Evolutionary conservation across 2,113 vertebrate genomes (phyloP), one percentile per base, ranked within the genome.

Genomic region (Opisthocomus hoazin): DNA sequence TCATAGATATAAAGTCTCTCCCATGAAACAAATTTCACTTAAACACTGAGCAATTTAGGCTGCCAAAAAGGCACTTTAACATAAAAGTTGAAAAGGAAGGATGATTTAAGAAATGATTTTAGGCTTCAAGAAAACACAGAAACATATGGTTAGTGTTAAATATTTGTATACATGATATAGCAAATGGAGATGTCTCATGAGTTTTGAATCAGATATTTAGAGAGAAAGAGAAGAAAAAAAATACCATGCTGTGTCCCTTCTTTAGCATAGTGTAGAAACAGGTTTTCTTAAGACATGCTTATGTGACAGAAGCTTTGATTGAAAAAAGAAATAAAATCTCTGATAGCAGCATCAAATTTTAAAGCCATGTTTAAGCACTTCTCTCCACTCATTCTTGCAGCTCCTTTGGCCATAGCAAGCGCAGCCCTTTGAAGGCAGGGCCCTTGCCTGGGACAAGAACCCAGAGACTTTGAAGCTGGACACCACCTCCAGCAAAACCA

Each of bases 81-180:
- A 11, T 8, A 46, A n/a, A 73, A 85, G 23, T 1, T 76, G 54
- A 69, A 82, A 91, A 64, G 66, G 39, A 94, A 83, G 84, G 66
- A 95, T 77, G 68, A 43, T 80, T 83, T 66, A 46, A 77, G 74
- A 63, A 94, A 91, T 91, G 7, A 84, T 87, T 76, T 84, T 66
- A 70, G 65, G 75, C 68, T 83, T 89, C 45, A 69, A 53, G 75
- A 80, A 90, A 93, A 85, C 70, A 71, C 32, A 50, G 58, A 90
- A 87, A 65, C 85, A 93, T 93, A 95, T 84, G 87, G 91, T 70
- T 90, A 58, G 32, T 51, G 82, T 84, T 93, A 94, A 96, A 94
- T 95, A 83, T 94, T 90, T 94, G 87, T 94, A 80, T 13, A 91
- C 41, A 20, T 12, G 50, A 43, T 53, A 77, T 1, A 56, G 57